Evolutionary conservation across 2,888 invertebrate genomes (phyloP).

Genomic region (Clostera curtula): DNA sequence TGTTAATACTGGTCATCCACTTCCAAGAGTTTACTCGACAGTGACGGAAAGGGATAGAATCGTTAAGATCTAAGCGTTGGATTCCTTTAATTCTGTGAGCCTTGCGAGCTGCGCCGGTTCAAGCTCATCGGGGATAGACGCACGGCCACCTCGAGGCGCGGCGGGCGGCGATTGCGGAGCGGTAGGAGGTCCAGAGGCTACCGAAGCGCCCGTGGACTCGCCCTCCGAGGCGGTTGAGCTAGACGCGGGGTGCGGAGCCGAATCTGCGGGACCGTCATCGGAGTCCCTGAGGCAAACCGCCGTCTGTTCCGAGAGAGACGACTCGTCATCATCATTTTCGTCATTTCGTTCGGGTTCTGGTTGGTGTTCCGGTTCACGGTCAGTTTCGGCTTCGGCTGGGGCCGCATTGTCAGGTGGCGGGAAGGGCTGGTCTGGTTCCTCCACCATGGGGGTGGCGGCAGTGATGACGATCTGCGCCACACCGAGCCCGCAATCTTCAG

Average conservation of each 20-base stretch:
- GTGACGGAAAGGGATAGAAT: no score
- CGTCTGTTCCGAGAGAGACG: constrained; percentile 65
- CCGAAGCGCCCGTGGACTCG: constrained; percentile 77
- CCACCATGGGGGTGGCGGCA: constrained; percentile 93
- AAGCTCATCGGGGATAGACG: constrained; percentile 91
- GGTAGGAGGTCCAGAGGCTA: constrained; percentile 71
- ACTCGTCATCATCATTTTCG: constrained; percentile 61
- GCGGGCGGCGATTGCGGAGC: constrained; percentile 76
- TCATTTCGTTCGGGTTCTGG: constrained; percentile 27
- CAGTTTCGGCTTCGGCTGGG: constrained; percentile 30
- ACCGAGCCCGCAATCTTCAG: constrained; percentile 79
- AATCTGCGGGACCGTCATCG: constrained; percentile 74
- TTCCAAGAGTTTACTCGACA: no score
- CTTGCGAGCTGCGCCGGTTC: constrained; percentile 92
- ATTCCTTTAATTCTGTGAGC: constrained; percentile 91
- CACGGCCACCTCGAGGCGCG: constrained; percentile 84
- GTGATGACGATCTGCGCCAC: constrained; percentile 95
- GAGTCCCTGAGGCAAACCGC: constrained; percentile 58
- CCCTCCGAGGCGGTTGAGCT: constrained; percentile 81
- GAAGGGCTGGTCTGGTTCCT: constrained; percentile 78
- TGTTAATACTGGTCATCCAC: no score
- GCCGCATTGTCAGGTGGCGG: constrained; percentile 75
- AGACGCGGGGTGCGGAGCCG: constrained; percentile 74
- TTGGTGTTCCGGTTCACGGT: constrained; percentile 19
- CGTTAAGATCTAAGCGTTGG: constrained; percentile 81